Percentiles rank a stretch among this genome's conserved stretches.
phyloP scores from a whole-genome alignment of 2,797 vertebrate species.

The Cheirogaleus major region DNA sequence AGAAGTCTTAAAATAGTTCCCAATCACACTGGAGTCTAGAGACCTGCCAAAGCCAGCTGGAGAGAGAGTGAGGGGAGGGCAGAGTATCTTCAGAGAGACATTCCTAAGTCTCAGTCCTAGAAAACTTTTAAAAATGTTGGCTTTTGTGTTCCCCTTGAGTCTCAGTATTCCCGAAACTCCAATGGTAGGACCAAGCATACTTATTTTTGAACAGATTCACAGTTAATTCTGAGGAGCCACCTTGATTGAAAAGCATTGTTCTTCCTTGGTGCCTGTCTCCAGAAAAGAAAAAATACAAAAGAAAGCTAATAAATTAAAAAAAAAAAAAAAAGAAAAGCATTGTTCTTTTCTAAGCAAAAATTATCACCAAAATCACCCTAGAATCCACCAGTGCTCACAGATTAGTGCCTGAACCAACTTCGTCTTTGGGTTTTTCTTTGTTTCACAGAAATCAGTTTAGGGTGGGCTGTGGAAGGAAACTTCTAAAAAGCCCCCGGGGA shows the following conservation, averaged over 20 bases:
- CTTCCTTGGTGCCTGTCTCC: background rate
- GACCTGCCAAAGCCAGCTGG: background rate
- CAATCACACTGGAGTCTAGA: background rate
- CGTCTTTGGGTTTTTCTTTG: background rate
- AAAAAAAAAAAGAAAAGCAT: background rate
- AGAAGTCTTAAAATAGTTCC: background rate
- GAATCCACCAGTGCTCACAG: background rate
- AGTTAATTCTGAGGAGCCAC: background rate
- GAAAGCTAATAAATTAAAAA: too few species aligned
- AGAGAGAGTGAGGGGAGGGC: background rate
- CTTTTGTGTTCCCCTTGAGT: background rate
- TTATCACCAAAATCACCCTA: background rate
- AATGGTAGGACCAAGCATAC: background rate
- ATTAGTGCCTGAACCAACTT: background rate
- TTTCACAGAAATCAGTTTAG: background rate
- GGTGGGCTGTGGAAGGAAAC: background rate
- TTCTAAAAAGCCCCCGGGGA: background rate
- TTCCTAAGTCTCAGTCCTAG: background rate
- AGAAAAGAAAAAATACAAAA: too few species aligned
- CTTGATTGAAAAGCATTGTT: background rate
- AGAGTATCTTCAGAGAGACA: background rate
- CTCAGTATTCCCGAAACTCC: background rate
- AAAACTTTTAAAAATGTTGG: background rate
- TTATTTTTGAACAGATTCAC: background rate
- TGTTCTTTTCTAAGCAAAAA: background rate